Base-by-base conservation (phyloP, 1,140 invertebrate genomes). In the Drosophila mayri region DNA sequence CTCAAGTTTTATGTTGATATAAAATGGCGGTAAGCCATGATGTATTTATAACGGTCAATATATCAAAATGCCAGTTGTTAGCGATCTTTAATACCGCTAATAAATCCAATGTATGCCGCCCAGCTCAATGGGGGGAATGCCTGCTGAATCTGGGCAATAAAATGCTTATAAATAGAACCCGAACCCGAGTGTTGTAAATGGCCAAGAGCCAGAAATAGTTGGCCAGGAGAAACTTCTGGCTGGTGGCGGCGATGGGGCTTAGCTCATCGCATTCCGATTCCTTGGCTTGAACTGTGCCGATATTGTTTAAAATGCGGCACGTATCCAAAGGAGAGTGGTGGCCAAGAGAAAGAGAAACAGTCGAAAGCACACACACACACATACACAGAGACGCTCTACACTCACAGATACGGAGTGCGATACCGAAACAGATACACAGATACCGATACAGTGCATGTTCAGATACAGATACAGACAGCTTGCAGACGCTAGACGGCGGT, bases 261-360 rank as follows among this genome's bases (percentile, higher is more conserved):
- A 60, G 61, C 18, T 73, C 68, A 65, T 57, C 65, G 66, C 68
- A 81, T 81, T 76, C 57, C 50, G 61, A 66, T 67, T 70, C 57
- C 59, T 71, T 46, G 67, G 52, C 77, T 63, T 71, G 49, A 61
- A 72, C 75, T 73, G 71, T 63, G 64, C 66, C 74, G 82, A 70
- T 86, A 81, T 74, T 81, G 76, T 70, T 85, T 85, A 86, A 87
- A 79, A 86, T 87, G 83, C 83, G 83, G 65, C 79, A 86, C 83
- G 83, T 86, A 85, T 74, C 66, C 57, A 43, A 44, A 85, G 74
- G 82, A 74, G 82, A 81, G 73, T 78, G 78, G 82, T 78, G 78
- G 82, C 82, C 74, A 58, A 75, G 57, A 75, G 79, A 82, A 58
- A 81, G 52, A 82, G 58, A 67, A 62, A 41, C 50, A 71, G 58